Evolutionary conservation across 1,140 invertebrate genomes (phyloP).

Genomic region (Dermatophagoides farinae): DNA sequence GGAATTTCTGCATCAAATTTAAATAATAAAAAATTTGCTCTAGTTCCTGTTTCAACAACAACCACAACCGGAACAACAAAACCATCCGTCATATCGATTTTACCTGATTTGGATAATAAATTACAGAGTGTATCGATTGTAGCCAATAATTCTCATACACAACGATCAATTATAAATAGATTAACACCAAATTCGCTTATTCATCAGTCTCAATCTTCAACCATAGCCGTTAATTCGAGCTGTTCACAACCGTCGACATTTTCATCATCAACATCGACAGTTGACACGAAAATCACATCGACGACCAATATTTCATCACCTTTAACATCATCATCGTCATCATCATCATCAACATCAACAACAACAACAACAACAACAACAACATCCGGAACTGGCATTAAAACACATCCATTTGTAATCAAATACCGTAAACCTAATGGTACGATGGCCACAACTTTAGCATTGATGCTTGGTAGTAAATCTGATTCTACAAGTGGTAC

Average conservation of each 20-base stretch:
- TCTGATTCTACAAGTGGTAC: neutral
- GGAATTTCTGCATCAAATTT: too few relatives aligned
- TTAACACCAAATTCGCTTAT: too few relatives aligned
- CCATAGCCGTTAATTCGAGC: too few relatives aligned
- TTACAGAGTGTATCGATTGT: too few relatives aligned
- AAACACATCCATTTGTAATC: neutral
- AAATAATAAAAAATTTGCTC: too few relatives aligned
- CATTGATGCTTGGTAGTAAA: neutral
- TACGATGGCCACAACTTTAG: slow-evolving; percentile 4
- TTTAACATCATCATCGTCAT: neutral
- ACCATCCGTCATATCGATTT: too few relatives aligned
- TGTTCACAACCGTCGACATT: neutral
- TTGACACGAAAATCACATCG: neutral
- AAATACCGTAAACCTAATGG: neutral
- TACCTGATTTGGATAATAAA: too few relatives aligned
- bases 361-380: neutral
- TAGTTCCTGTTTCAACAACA: too few relatives aligned
- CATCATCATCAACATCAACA: neutral
- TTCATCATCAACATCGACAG: neutral
- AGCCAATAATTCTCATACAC: too few relatives aligned
- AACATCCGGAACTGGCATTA: neutral
- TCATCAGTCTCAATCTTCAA: too few relatives aligned
- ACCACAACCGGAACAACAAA: too few relatives aligned
- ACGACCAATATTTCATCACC: neutral
- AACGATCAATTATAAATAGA: too few relatives aligned